Percentiles rank a stretch among this genome's conserved stretches.
These are phyloP conservation scores for Gastracanthus pulcherrimus DNA, from an alignment of 2,888 invertebrate species.

Conservation along the genomic window DNA sequence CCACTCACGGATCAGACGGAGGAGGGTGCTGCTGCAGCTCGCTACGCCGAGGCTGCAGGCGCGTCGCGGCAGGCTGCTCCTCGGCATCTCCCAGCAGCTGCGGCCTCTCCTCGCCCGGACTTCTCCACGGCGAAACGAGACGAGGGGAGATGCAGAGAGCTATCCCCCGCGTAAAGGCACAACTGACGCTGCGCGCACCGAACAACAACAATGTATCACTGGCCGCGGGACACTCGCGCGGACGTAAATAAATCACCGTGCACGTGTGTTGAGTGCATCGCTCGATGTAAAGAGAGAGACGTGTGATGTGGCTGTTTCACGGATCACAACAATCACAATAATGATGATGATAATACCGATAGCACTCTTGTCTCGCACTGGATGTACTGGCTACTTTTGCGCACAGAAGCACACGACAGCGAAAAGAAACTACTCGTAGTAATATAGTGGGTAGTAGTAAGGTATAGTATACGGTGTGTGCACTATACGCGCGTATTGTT, in stretches of 20 bases:
- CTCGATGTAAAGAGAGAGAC: no score
- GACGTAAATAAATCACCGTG: no score
- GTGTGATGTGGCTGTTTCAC: no score
- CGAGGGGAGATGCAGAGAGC: not conserved
- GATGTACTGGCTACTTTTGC: no score
- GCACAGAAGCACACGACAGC: not conserved
- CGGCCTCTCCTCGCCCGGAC: not conserved
- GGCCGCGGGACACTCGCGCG: no score
- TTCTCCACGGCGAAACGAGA: not conserved
- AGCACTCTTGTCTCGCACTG: not conserved
- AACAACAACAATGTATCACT: no score
- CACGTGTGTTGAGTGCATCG: no score
- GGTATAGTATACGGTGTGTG: not conserved
- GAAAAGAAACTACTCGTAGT: not conserved
- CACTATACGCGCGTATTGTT: not conserved
- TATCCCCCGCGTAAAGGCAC: no score
- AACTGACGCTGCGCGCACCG: no score
- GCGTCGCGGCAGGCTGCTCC: slow-evolving; percentile 23
- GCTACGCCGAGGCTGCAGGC: slow-evolving; percentile 23
- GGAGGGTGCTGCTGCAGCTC: slow-evolving; percentile 13
- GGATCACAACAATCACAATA: no score
- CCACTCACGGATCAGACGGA: slow-evolving; percentile 1
- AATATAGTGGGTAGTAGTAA: no score
- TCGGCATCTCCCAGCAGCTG: slow-evolving; percentile 38
- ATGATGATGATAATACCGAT: no score